Base-by-base conservation (phyloP, 2,797 vertebrate species). In the Sternarchorhynchus goeldii region DNA sequence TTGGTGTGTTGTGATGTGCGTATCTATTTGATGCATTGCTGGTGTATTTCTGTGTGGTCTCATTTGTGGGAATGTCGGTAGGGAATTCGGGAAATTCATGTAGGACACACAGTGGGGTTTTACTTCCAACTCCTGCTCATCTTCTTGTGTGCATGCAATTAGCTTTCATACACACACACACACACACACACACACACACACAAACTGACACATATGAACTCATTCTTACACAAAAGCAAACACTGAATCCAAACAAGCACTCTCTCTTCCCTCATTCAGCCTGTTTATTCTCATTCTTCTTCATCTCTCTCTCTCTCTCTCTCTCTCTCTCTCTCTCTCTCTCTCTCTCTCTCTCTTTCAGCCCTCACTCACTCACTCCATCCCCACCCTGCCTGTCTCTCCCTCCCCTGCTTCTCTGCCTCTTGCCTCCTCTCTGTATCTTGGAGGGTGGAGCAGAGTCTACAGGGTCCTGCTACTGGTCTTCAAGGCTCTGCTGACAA, bases 391-490 rank as follows among this genome's bases (percentile, higher is more conserved):
- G 53, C 71, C 68, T 20, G 59, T 64, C 64, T 72, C 76, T 75
- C 6, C 41, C 57, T 65, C 58, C 65, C 41, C 57, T 60, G 64
- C 60, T 7, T 62, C 32, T 76, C 59, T 70, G 57, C 63, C 29
- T 59, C 17, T 64, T 34, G 69, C 73, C 69, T 60, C 34, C 76
- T 58, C 45, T 68, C 65, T 21, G 56, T 60, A 60, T 73, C 76
- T 76, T 3, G 57, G 25, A 25, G 55, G 8, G 53, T 65, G 70
- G 45, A 57, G 78, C 74, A 58, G 36, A 59, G 45, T 74, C 67
- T 17, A 21, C 62, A 79, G 79, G 74, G 73, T 82, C 86, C 85
- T 83, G 88, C 79, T 87, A 64, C 84, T 88, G 85, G 78, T 77
- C 66, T 10, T 7, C 39, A 41, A 82, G 50, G 77, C 83, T 85